These are phyloP conservation scores for Rhopalosiphum nymphaeae DNA, from an alignment of 2,888 invertebrate species.

Conservation along the genomic window DNA sequence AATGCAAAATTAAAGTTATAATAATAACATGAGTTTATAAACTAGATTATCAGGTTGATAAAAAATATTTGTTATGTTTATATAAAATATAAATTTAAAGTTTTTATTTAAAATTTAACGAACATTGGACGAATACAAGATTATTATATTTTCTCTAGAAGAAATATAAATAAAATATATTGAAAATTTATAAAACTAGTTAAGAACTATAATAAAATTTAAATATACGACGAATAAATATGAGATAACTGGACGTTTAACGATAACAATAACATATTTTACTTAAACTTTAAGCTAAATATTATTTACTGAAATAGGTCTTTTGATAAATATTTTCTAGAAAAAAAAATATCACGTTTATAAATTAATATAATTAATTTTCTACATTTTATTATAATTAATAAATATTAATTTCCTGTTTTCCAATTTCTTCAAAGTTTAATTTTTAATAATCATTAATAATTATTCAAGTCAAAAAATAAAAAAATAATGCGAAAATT, in stretches of 20 bases:
- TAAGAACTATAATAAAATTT: conserved; percentile 56
- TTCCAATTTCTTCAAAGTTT: neutral
- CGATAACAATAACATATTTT: conserved; percentile 48
- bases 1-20: neutral
- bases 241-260: conserved; percentile 34
- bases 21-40: neutral
- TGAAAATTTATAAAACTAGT: conserved; percentile 43
- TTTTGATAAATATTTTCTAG: conserved; percentile 36
- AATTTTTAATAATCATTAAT: neutral
- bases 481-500: neutral
- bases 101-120: conserved; percentile 38
- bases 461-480: neutral
- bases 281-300: conserved; percentile 33
- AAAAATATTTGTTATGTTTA: conserved; percentile 3
- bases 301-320: conserved; percentile 36
- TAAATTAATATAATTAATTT: neutral
- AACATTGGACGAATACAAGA: neutral
- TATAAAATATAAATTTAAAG: conserved; percentile 18
- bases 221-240: conserved; percentile 51
- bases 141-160: conserved; percentile 38
- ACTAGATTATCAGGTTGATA: neutral
- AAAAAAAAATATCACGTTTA: neutral
- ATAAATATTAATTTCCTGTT: conserved; percentile 26
- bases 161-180: conserved; percentile 24
- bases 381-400: neutral